Base-by-base conservation (phyloP, 2,797 vertebrate genomes). In the Tokudaia muenninki region DNA sequence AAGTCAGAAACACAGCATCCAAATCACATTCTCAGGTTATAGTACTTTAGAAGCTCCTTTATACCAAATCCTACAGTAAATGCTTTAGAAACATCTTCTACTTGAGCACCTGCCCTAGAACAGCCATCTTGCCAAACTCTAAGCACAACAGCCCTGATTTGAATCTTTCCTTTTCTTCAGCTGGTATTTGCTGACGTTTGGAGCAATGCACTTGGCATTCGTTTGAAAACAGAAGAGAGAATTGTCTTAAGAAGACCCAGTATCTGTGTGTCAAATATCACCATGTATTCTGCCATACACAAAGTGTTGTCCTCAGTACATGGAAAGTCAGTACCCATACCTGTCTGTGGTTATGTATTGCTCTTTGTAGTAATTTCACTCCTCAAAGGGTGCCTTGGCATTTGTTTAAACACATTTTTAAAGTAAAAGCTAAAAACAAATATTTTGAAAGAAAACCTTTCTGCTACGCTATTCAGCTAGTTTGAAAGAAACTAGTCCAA, bases 391-490 rank as follows among this genome's bases (percentile, higher is more conserved):
- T 26, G 13, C 1, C 59, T 93, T 96, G n/a, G n/a, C 59, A 90
- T 92, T 59, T 94, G 89, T 94, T 97, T 97, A 94, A 96, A 96
- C 90, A 96, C 47, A 72, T 79, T 96, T 98, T 96, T 96, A 86
- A 52, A 22, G 82, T 82, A 41, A 95, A 97, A 88, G 57, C 77
- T 81, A 93, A 97, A 97, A 96, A 88, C 78, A 97, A 97, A 82
- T 96, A 96, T 91, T 97, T 96, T 96, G 81, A 97, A 97, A 95
- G 91, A 87, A 97, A 98, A 95, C 17, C 87, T 75, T 95, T 97
- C 67, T 21, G 82, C 80, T 97, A 91, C 97, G 91, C 90, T 97
- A 97, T 97, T 97, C 95, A 95, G 67, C 31, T 61, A 78, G 9
- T 70, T 55, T 92, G 77, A 50, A 95, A 26, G 57, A 81, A 65